These are phyloP conservation scores for Myotis pilosus DNA, from an alignment of 2,797 vertebrate genomes.

Conservation along the genomic window DNA sequence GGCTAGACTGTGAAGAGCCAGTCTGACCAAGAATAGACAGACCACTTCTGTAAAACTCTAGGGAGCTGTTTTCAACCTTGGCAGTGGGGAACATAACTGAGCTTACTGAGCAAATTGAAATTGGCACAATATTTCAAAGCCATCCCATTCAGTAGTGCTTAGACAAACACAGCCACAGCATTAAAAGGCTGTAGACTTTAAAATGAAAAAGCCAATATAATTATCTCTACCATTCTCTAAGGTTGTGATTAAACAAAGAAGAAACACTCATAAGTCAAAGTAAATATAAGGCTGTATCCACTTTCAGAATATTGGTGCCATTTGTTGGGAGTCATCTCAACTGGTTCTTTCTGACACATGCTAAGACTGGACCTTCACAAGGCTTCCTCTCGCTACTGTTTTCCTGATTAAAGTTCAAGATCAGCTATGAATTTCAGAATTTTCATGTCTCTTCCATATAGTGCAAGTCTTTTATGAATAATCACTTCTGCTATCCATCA, in stretches of 20 bases:
- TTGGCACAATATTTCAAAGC: not conserved
- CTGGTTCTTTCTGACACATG: not conserved
- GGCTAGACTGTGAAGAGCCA: not conserved
- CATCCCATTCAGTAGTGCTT: not conserved
- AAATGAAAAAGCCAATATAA: not conserved
- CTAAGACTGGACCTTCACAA: constrained; percentile 5
- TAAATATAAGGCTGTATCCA: not conserved
- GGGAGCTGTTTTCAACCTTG: not conserved
- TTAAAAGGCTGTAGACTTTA: not conserved
- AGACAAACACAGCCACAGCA: not conserved
- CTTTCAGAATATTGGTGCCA: constrained; percentile 1
- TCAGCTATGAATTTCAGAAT: constrained; percentile 10
- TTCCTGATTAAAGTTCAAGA: constrained; percentile 49
- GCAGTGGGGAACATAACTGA: not conserved
- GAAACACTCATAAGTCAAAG: constrained; percentile 37
- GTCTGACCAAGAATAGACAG: not conserved
- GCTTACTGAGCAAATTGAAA: not conserved
- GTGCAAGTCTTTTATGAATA: not conserved
- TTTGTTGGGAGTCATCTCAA: constrained; percentile 53
- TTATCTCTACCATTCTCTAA: not conserved
- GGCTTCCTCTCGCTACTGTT: constrained; percentile 12
- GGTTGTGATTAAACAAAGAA: not conserved
- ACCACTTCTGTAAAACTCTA: not conserved
- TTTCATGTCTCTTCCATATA: not conserved
- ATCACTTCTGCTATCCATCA: not conserved